Base-by-base conservation (phyloP, 2,797 vertebrate species). In the Novumbra hubbsi region DNA sequence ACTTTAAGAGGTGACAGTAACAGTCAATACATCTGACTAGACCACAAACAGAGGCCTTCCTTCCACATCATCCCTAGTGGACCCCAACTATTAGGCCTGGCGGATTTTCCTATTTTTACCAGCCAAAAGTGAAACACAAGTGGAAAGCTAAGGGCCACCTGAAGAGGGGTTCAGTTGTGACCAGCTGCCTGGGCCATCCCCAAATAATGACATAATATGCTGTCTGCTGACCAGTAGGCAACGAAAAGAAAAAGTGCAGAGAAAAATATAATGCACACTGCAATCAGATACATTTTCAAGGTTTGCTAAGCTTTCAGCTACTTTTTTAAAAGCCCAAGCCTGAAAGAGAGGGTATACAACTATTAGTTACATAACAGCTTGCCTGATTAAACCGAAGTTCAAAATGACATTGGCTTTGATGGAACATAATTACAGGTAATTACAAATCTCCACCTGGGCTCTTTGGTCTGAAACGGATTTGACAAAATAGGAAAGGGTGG, bases 331-430 rank as follows among this genome's bases (percentile, higher is more conserved):
- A 72, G 5, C 9, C 14, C 73, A 48, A 71, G 3, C 55, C 65
- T 5, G 75, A 68, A 27, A 73, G 49, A 17, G 49, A 55, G 19
- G 19, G 52, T 21, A 21, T 55, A 21, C 52, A 8, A 9, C 2
- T 28, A 19, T 27, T 67, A 55, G 8, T 48, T 16, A 77, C 41
- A 68, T 27, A 55, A 73, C 67, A 21, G 45, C 64, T 78, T 60
- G 1, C 63, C 38, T 63, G 41, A 34, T 67, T 67, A 67, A 28
- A 30, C 16, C 28, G 2, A 21, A 64, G 28, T 64, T 6, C 15
- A 5, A 7, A 64, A 19, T 32, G 62, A 28, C 11, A 28, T 30
- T 30, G 41, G 41, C 41, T 45, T 45, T 11, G 12, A 45, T 11
- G 11, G 62, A 28, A 64, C 62, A 30, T 15, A 64, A 64, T 64